Evolutionary conservation across 1,140 invertebrate species (phyloP).

Genomic region (Coenobita brevimanus): DNA sequence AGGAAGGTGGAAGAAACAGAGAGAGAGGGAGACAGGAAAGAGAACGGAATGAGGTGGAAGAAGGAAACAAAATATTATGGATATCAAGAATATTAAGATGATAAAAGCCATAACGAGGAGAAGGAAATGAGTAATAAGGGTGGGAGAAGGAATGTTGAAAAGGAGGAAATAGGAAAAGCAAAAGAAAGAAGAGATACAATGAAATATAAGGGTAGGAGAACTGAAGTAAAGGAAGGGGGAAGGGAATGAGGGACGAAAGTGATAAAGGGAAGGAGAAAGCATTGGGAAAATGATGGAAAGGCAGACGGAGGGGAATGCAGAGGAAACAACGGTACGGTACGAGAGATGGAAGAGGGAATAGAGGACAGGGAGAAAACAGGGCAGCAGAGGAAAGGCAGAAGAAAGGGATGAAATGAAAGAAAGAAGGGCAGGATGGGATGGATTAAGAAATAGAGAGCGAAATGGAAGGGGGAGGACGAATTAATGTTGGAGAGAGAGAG

Average conservation of each 20-base stretch:
- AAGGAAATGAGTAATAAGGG: not conserved
- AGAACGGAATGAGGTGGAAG: not conserved
- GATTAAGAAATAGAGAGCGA: not conserved
- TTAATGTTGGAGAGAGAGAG: not conserved
- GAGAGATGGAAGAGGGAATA: not conserved
- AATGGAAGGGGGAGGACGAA: too few relatives aligned
- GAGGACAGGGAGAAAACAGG: not conserved
- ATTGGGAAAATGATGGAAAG: not conserved
- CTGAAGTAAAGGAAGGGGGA: not conserved
- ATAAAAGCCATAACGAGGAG: not conserved
- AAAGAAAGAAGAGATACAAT: not conserved
- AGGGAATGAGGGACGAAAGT: not conserved
- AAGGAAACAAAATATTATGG: not conserved
- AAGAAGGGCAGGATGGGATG: not conserved
- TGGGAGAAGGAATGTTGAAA: not conserved
- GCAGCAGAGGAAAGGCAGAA: not conserved
- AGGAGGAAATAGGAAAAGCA: not conserved
- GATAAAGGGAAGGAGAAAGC: not conserved
- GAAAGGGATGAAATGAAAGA: not conserved
- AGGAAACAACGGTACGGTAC: not conserved
- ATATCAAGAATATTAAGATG: not conserved
- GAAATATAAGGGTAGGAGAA: not conserved
- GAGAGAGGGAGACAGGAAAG: not conserved
- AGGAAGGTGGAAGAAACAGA: not conserved
- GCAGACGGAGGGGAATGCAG: not conserved